Percentiles rank a stretch among this genome's conserved stretches.
phyloP scores from a whole-genome alignment of 2,113 vertebrate genomes.

The Paratilapia polleni region DNA sequence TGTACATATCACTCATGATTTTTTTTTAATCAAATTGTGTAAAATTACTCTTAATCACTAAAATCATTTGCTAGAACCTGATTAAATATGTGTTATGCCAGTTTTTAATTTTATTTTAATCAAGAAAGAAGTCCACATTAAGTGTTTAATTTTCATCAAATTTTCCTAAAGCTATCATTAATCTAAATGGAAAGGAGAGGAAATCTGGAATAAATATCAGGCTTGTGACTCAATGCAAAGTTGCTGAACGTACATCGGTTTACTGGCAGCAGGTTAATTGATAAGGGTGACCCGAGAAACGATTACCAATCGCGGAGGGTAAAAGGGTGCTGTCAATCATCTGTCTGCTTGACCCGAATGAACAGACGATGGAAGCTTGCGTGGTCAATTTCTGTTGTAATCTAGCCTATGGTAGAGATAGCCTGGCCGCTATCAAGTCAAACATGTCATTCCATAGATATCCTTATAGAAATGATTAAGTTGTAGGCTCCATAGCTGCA shows the following conservation, averaged over 20 bases:
- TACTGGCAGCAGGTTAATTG: constrained; percentile 72
- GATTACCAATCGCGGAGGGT: constrained; percentile 74
- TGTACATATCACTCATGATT: neutral
- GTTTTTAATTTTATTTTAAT: constrained; percentile 1
- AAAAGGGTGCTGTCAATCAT: constrained; percentile 77
- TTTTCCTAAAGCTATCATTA: neutral
- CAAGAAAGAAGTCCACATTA: neutral
- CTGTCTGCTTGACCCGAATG: constrained; percentile 63
- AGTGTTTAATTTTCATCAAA: constrained; percentile 18
- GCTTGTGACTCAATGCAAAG: constrained; percentile 30
- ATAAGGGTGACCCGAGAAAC: constrained; percentile 71
- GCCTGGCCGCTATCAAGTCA: constrained; percentile 45
- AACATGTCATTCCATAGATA: constrained; percentile 54
- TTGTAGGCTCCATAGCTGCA: constrained; percentile 30
- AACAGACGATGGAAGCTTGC: constrained; percentile 29
- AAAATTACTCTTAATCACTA: constrained; percentile 1
- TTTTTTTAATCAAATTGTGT: constrained; percentile 14
- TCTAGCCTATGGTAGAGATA: constrained; percentile 46
- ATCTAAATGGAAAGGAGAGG: constrained; percentile 17
- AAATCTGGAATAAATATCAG: constrained; percentile 41
- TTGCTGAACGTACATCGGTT: constrained; percentile 50
- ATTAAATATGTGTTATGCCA: neutral
- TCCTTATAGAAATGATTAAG: constrained; percentile 65
- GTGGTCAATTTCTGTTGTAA: constrained; percentile 54
- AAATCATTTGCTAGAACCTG: neutral